A percentile compares a stretch with the other conserved stretches of the same genome.
Evolutionary conservation across 2,113 vertebrate species (phyloP).

Genomic region (Bubalus kerabau): DNA sequence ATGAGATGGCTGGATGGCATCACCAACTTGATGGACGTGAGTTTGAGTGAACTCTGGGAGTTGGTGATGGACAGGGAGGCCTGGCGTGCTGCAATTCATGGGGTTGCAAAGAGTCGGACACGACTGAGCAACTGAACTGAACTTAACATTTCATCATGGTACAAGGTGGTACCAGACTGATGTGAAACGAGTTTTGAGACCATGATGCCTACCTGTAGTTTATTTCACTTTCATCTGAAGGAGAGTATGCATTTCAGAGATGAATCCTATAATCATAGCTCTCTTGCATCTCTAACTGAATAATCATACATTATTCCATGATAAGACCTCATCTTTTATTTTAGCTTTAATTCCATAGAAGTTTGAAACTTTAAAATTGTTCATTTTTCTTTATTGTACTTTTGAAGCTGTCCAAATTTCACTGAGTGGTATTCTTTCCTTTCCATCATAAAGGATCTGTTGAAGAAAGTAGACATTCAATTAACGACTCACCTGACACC

Average conservation of each 20-base stretch:
- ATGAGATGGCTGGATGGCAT: no score
- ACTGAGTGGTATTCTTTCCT: neutral
- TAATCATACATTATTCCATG: neutral
- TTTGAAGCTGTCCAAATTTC: neutral
- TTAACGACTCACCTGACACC: conserved; percentile 46
- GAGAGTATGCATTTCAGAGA: neutral
- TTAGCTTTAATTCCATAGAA: neutral
- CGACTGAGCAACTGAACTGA: no score
- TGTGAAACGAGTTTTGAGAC: neutral
- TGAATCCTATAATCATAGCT: neutral
- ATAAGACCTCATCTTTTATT: neutral
- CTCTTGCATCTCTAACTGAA: neutral
- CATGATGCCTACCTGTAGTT: neutral
- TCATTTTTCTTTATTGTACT: neutral
- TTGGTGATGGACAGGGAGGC: no score
- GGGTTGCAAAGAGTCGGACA: rapidly evolving
- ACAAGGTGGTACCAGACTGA: neutral
- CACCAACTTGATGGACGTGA: rapidly evolving
- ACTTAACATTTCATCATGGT: neutral
- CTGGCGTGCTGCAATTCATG: no score
- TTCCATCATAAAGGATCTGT: conserved; percentile 4
- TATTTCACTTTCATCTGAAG: neutral
- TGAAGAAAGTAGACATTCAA: conserved; percentile 44
- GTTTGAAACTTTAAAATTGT: conserved; percentile 21
- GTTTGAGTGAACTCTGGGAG: no score